phyloP scores from a whole-genome alignment of 2,113 vertebrate species.

The Syrrhaptes paradoxus region DNA sequence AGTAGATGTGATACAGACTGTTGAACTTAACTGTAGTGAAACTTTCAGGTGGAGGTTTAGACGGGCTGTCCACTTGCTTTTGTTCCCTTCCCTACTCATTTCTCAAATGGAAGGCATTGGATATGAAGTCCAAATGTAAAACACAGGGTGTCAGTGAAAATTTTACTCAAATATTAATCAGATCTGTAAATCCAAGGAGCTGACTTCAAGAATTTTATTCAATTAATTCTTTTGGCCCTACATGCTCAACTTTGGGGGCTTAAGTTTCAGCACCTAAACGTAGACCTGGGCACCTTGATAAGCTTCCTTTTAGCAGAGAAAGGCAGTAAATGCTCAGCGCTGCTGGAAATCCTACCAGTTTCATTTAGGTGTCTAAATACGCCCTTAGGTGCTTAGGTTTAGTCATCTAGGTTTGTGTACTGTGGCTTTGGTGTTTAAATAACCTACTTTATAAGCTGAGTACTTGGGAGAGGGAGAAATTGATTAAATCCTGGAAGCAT shows the following conservation, averaged over 20 bases:
- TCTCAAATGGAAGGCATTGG: not conserved
- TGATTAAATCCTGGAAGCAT: conserved; percentile 67
- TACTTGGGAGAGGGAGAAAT: conserved; percentile 59
- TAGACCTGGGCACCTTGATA: not conserved
- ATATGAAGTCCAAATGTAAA: not conserved
- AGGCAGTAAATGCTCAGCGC: not conserved
- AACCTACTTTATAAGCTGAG: conserved; percentile 27
- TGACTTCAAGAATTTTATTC: not conserved
- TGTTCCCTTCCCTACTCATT: not conserved
- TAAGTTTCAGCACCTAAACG: not conserved
- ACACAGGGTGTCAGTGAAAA: not conserved
- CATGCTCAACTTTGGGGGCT: not conserved
- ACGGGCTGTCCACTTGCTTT: not conserved
- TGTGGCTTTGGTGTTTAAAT: conserved; percentile 41
- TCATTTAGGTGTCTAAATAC: not conserved
- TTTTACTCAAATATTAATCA: not conserved
- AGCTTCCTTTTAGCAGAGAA: not conserved
- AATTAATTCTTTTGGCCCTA: not conserved
- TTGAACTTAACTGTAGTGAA: not conserved
- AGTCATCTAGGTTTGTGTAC: not conserved
- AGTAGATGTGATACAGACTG: not conserved
- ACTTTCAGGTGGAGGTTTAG: not conserved
- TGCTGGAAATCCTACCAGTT: not conserved
- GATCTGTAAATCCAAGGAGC: not conserved
- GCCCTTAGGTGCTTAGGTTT: not conserved